These are phyloP conservation scores for Psittacus erithacus DNA, from an alignment of 2,113 vertebrate genomes.

Conservation along the genomic window DNA sequence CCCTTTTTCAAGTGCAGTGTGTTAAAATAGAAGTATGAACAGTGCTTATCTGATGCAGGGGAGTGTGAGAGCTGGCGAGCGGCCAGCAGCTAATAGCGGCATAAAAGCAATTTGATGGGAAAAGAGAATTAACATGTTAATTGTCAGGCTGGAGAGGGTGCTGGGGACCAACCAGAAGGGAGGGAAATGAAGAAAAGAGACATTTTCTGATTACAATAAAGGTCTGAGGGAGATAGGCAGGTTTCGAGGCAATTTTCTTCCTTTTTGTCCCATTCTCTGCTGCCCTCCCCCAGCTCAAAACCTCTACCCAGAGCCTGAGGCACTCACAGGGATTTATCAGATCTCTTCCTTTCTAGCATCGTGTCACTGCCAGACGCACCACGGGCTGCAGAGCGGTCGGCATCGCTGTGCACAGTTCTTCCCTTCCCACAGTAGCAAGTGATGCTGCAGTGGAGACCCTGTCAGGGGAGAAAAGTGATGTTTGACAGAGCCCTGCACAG, in stretches of 20 bases:
- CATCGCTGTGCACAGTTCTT: neutral
- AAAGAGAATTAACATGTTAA: conserved; percentile 53
- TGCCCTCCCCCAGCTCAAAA: conserved; percentile 3
- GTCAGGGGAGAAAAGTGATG: neutral
- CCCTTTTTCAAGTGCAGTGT: neutral
- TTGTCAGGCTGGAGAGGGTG: conserved; percentile 61
- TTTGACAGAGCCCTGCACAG: neutral
- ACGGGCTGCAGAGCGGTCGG: conserved; percentile 1
- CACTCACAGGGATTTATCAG: conserved; percentile 16
- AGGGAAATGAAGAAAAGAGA: too few relatives aligned
- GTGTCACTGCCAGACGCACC: conserved; percentile 21
- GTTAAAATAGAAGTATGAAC: conserved; percentile 5
- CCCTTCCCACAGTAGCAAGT: neutral
- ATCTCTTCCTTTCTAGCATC: conserved; percentile 23
- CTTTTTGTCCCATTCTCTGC: neutral
- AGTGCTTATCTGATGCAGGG: neutral
- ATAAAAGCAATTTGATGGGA: conserved; percentile 55
- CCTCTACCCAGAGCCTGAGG: neutral
- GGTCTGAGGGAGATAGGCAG: neutral
- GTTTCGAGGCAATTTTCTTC: neutral
- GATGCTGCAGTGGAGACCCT: conserved; percentile 6
- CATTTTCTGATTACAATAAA: neutral
- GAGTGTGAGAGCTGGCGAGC: conserved; percentile 41
- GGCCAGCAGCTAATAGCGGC: conserved; percentile 63
- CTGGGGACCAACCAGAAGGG: neutral